Base-by-base conservation (phyloP, 2,888 invertebrate genomes). In the Podabrus alpinus region DNA sequence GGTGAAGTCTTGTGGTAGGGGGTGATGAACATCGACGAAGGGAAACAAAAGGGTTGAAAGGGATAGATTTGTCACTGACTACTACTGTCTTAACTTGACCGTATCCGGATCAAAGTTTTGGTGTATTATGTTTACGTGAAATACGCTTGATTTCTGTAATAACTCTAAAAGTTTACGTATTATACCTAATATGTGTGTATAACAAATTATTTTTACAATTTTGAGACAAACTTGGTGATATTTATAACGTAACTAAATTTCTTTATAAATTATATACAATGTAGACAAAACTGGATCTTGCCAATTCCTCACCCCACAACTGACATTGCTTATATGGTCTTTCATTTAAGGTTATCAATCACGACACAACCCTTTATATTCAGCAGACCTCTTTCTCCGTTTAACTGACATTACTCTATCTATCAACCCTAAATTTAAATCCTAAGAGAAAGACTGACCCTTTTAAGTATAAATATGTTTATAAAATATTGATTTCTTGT, bases 51-150 rank as follows among this genome's bases (percentile, higher is more conserved):
- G 83, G 83, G 83, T 83, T 83, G 83, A 82, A 83, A 83, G 82
- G 83, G 83, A 84, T 84, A 82, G 83, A 85, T 85, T 84, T 84
- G 85, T 85, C 85, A 85, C 84, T 83, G 84, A 83, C 84, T 83
- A 82, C 81, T 81, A 81, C 80, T 82, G 83, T 83, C 84, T 84
- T 83, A 81, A 81, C 83, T 84, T 83, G 84, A 83, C 83, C 83
- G 82, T 80, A 80, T 82, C 79, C 81, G 81, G 69, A 71, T 74
- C 76, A 76, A 68, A 75, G 69, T 75, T 75, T 75, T 25, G 60
- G 69, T 69, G 64, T 76, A 74, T 71, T 71, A 71, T 68, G 70
- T 68, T 66, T 66, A 62, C 66, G 64, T 15, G 15, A 67, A 68
- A 61, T 66, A 15, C 15, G 21, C 15, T 66, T 4, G 24, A n/a